Evolutionary conservation across 2,888 invertebrate species (phyloP), one percentile per base, ranked within the genome.

Genomic region (Ischnura elegans): DNA sequence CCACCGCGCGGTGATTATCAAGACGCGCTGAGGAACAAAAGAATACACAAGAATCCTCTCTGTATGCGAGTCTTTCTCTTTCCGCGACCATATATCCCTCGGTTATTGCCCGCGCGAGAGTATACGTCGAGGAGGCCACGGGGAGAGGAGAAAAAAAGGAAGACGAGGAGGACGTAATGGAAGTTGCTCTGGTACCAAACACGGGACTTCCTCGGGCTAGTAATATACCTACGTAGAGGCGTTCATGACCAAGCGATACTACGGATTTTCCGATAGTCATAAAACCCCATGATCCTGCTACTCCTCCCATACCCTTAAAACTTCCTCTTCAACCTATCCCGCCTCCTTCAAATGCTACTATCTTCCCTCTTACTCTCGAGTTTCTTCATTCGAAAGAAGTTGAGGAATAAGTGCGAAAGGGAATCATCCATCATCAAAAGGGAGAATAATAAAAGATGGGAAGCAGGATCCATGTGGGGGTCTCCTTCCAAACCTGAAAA

Each of bases 1-100:
- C 47, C 90, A 90, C 61, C 61, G 90, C 90, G 76, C 16, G 90
- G 90, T 90, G 90, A 90, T 90, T 90, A 90, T 61, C 43, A 90
- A 90, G 90, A 90, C 90, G 43, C 61, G 42, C n/a, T 10, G 43
- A 42, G 42, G 90, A 90, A 90, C 90, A 90, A 90, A 90, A 90
- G 90, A 90, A 90, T 61, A 66, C 90, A 61, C 76, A 76, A 76
- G 76, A n/a, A 43, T 61, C 90, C 90, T n/a, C 51, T 47, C 90
- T 86, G 46, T 45, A 43, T 86, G 45, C 43, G 10, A 45, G 45
- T 45, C 86, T 43, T 85, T 43, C 86, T 86, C 36, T 86, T 46
- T 45, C 86, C 46, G 10, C 0, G 45, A 8, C 46, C n/a, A 61
- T 66, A n/a, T 51, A 55, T 90, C 55, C 42, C 90, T 43, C 66